A percentile compares a stretch with the other conserved stretches of the same genome.
Evolutionary conservation across 2,797 vertebrate species (phyloP).

Genomic region (Parauchenoglanis punctatus): DNA sequence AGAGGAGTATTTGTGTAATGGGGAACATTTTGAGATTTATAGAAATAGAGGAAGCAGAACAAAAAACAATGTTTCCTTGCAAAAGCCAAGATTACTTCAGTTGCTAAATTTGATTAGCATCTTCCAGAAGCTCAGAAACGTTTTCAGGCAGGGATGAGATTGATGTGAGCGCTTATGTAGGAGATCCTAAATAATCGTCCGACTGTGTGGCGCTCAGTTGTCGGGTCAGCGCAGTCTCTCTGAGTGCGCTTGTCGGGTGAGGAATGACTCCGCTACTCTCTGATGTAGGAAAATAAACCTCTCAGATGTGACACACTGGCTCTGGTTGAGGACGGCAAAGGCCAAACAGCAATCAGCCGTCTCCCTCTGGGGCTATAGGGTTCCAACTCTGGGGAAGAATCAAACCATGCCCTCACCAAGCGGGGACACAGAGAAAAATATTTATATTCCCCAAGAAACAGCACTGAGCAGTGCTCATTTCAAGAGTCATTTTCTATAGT

Average conservation of each 20-base stretch:
- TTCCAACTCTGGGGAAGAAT: constrained; percentile 58
- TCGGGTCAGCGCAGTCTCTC: constrained; percentile 59
- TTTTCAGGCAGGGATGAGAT: constrained; percentile 29
- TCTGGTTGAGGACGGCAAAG: constrained; percentile 73
- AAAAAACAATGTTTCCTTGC: constrained; percentile 20
- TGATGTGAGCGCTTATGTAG: constrained; percentile 35
- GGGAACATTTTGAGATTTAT: constrained; percentile 12
- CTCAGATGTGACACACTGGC: constrained; percentile 71
- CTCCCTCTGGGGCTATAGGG: constrained; percentile 69
- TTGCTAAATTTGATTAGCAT: constrained; percentile 42
- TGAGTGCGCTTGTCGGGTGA: constrained; percentile 59
- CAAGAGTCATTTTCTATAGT: constrained; percentile 49
- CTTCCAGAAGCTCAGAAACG: constrained; percentile 24
- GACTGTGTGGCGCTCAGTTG: constrained; percentile 39
- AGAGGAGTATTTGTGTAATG: constrained; percentile 19
- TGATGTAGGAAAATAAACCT: constrained; percentile 63
- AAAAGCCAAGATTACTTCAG: constrained; percentile 28
- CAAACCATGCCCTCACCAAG: constrained; percentile 41
- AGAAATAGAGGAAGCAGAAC: constrained; percentile 28
- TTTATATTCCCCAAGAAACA: constrained; percentile 54
- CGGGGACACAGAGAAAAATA: constrained; percentile 48
- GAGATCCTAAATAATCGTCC: constrained; percentile 40
- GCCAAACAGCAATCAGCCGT: constrained; percentile 77
- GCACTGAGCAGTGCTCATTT: constrained; percentile 35
- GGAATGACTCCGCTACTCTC: constrained; percentile 67